Evolutionary conservation across 2,113 vertebrate genomes (phyloP), one percentile per base, ranked within the genome.

Genomic region (Bubo blakistoni): DNA sequence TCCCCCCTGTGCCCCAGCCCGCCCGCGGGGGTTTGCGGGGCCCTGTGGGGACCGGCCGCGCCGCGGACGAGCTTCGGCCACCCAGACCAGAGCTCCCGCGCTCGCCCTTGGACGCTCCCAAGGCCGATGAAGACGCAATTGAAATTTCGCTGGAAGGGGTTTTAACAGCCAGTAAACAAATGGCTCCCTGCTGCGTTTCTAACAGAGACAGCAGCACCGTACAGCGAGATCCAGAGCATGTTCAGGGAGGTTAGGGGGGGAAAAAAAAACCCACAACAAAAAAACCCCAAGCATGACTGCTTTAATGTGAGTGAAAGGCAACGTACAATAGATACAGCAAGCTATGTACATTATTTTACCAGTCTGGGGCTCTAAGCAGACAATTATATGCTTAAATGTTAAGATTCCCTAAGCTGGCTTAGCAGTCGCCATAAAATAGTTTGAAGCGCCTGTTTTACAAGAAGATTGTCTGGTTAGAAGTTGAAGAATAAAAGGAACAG

Each of bases 391-490:
- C 73, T 81, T 67, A 84, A 74, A 85, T 30, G 59, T 63, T 90
- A 42, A 87, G 73, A 58, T 90, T 90, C 54, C 65, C 44, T 96
- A 93, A 96, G 47, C 85, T 94, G 94, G 88, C 70, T 95, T 92
- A 93, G 65, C 52, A 46, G 73, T 1, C 63, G 62, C 46, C 69
- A 65, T 58, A 77, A 94, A 84, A 81, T 2, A 92, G 78, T 78
- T 62, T 24, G 55, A 66, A 87, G 51, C 40, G 49, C 18, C 52
- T 84, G 30, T 77, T 87, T 57, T 44, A 85, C 55, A 73, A 57
- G 32, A 63, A 91, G 49, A 74, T 22, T 88, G 47, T 21, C 44
- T 25, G 22, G 67, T 80, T 82, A 46, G 38, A 87, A 89, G 57
- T 58, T 66, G 83, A 90, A 83, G 85, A 65, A 88, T 91, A 96